Evolutionary conservation across 2,113 vertebrate genomes (phyloP).

Genomic region (Zapornia atra): DNA sequence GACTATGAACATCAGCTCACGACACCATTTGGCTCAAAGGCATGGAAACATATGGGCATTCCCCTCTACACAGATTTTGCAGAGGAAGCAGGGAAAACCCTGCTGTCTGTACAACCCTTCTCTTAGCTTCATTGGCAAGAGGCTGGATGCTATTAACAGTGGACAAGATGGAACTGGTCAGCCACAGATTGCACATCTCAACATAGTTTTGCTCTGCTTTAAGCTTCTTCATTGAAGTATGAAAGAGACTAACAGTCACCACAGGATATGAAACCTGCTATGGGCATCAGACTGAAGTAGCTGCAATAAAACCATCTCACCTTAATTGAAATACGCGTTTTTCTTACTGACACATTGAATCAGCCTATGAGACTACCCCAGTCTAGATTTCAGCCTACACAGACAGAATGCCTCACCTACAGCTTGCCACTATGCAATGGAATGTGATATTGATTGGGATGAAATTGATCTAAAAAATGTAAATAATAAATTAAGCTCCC

Average conservation of each 20-base stretch:
- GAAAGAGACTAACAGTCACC: background rate
- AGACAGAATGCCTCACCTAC: background rate
- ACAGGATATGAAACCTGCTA: background rate
- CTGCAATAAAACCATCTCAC: background rate
- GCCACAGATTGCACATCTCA: background rate
- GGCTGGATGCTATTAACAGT: background rate
- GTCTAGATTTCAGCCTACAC: background rate
- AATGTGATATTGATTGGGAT: background rate
- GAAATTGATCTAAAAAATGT: background rate
- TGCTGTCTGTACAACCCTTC: background rate
- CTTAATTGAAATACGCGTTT: background rate
- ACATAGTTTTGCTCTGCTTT: background rate
- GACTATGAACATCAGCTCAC: background rate
- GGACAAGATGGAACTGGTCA: background rate
- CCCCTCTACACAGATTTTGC: background rate
- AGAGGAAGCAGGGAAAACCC: background rate
- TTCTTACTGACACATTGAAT: background rate
- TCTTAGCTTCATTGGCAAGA: background rate
- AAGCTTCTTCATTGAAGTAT: background rate
- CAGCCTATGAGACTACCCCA: background rate
- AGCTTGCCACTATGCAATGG: background rate
- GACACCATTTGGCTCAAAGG: background rate
- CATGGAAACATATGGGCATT: background rate
- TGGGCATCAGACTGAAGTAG: background rate
- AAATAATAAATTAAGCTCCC: background rate